Percentiles rank a stretch among this genome's conserved stretches.
phyloP scores from a whole-genome alignment of 37 sponge, comb jelly and placozoan genomes.

The Cliona cf. orientalis region DNA sequence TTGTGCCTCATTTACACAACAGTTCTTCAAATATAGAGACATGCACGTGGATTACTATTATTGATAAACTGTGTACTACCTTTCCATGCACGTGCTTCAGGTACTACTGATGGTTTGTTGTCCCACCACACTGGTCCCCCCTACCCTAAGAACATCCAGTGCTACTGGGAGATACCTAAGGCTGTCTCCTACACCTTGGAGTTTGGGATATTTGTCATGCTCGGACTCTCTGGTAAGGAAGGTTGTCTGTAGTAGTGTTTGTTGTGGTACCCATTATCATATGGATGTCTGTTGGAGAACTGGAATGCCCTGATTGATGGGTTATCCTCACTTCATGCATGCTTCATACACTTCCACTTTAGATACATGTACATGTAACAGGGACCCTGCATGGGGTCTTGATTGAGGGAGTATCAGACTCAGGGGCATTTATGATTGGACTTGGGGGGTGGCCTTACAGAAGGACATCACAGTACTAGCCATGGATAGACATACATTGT shows the following conservation, averaged over 20 bases:
- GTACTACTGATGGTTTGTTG: too few species aligned
- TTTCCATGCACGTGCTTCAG: too few species aligned
- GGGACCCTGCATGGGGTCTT: background rate
- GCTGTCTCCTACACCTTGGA: slow-evolving; percentile 5
- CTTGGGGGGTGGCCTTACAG: too few species aligned
- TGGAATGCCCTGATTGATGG: background rate
- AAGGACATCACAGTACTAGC: too few species aligned
- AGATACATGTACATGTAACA: too few species aligned
- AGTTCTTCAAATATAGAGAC: too few species aligned
- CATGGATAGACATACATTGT: too few species aligned
- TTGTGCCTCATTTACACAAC: too few species aligned
- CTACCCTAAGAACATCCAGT: slow-evolving; percentile 19
- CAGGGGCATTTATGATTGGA: too few species aligned
- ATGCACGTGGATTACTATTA: too few species aligned
- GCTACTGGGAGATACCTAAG: slow-evolving; percentile 35
- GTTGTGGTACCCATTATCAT: background rate
- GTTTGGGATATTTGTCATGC: slow-evolving; percentile 20
- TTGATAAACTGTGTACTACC: too few species aligned
- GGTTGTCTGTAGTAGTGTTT: background rate
- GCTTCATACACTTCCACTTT: background rate
- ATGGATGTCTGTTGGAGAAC: background rate
- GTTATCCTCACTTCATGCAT: background rate
- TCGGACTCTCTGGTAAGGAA: slow-evolving; percentile 35
- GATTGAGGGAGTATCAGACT: background rate
- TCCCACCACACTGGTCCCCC: background rate